Evolutionary conservation across 2,113 vertebrate species (phyloP), one percentile per base, ranked within the genome.

Genomic region (Nothocercus nigrocapillus): DNA sequence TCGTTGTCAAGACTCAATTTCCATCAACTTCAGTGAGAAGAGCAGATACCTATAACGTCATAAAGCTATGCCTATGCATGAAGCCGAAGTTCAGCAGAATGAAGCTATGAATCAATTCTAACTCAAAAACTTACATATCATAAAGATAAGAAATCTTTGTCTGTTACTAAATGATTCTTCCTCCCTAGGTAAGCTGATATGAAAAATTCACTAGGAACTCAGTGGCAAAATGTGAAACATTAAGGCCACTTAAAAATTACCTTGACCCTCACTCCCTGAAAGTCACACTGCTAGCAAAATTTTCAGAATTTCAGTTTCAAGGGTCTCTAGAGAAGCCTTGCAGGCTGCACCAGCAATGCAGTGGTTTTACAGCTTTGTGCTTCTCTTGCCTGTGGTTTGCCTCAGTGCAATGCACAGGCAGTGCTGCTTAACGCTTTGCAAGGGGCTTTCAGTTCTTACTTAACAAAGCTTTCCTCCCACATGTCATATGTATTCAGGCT

Each of bases 401-500:
- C 92, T 94, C 86, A 90, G 93, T 9, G 80, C 93, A 95, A 13
- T 0, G 49, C 91, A 92, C 94, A 96, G 72, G 85, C 63, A 1
- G 78, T 86, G 76, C 82, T 42, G 68, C 81, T 77, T 95, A 95
- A 89, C 61, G 94, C 94, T 95, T 67, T 62, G 67, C 7, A 4
- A 95, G 90, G 85, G 69, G 78, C 87, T 94, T 97, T 95, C 91
- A 93, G 87, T 64, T 94, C 90, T 93, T 85, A 87, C 96, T 97
- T 96, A 96, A 96, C 90, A 97, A 96, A 93, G 90, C 95, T 75
- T 90, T 94, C 95, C 94, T 97, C 92, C 93, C 96, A 97, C 94
- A 96, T 91, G 96, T 95, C 94, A 96, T 94, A 95, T 87, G 96
- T 27, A 96, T 96, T 96, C 96, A 96, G 94, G 93, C 94, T 97